Conservation (phyloP, 64 coral and sea anemone species). For the Astreopora myriophthalma region DNA sequence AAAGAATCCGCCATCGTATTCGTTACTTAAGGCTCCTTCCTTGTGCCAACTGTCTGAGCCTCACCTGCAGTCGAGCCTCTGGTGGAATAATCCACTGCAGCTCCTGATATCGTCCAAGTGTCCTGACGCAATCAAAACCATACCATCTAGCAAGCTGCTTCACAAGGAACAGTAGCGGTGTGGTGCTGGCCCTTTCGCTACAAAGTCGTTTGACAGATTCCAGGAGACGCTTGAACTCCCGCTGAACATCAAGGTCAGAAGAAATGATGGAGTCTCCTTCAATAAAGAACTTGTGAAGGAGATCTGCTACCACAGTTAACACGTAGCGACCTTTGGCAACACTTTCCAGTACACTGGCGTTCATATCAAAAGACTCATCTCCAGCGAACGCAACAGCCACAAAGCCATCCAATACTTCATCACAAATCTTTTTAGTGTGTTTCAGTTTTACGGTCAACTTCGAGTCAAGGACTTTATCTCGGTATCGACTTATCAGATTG, state of each 20-base stretch:
- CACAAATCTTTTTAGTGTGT: constrained; percentile 5
- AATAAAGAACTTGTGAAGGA: constrained; percentile 3
- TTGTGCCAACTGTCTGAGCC: background rate
- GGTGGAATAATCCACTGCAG: constrained; percentile 38
- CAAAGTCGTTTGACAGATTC: constrained; percentile 3
- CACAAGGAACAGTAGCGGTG: constrained; percentile 20
- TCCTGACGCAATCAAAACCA: constrained; percentile 53
- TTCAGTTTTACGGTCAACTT: constrained; percentile 19
- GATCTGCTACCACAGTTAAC: constrained; percentile 11
- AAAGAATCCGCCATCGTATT: too few species aligned
- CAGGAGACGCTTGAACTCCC: background rate
- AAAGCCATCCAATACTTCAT: background rate
- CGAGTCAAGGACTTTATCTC: background rate
- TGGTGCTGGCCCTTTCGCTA: background rate
- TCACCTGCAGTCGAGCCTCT: constrained; percentile 13
- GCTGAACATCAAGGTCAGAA: background rate
- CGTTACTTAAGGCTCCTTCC: too few species aligned
- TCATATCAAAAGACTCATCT: background rate
- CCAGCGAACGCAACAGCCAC: background rate
- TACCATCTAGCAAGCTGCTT: constrained; percentile 53
- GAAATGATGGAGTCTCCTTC: background rate
- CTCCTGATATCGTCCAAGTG: background rate
- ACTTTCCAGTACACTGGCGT: constrained; percentile 3
- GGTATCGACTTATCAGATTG: constrained; percentile 28
- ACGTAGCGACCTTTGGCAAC: constrained; percentile 29